phyloP scores from a whole-genome alignment of 2,888 invertebrate species.

The Orgyia antiqua region DNA sequence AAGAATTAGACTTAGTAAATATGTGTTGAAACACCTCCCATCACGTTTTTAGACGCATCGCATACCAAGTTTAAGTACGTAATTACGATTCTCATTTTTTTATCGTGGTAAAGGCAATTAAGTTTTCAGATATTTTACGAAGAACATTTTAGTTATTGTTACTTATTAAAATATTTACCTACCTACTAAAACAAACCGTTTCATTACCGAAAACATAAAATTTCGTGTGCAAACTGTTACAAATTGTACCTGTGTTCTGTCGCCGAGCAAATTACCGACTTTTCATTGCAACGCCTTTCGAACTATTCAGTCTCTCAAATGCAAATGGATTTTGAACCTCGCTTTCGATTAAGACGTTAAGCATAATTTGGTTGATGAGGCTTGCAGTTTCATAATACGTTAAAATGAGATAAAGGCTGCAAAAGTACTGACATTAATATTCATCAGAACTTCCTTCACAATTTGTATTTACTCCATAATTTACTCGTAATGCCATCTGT shows the following conservation, averaged over 20 bases:
- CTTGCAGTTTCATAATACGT: slow-evolving; percentile 28
- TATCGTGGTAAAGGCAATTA: too few relatives aligned
- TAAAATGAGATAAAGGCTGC: slow-evolving; percentile 30
- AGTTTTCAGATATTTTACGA: too few relatives aligned
- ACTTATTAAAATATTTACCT: too few relatives aligned
- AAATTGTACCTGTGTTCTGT: slow-evolving; percentile 16
- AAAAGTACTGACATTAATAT: slow-evolving; percentile 36
- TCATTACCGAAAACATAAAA: slow-evolving; percentile 15
- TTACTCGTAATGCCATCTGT: slow-evolving; percentile 31
- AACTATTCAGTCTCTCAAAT: slow-evolving; percentile 40
- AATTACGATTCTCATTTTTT: too few relatives aligned
- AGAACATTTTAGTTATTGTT: too few relatives aligned
- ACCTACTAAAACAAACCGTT: slow-evolving; percentile 6
- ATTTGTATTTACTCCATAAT: slow-evolving; percentile 8
- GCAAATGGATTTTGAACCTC: slow-evolving; percentile 39
- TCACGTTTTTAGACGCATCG: too few relatives aligned
- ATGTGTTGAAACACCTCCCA: too few relatives aligned
- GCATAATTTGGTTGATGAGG: slow-evolving; percentile 44
- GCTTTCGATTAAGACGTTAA: slow-evolving; percentile 37
- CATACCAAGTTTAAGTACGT: too few relatives aligned
- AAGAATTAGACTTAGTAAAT: too few relatives aligned
- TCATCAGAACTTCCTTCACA: slow-evolving; percentile 30
- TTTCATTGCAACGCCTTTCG: slow-evolving; percentile 32
- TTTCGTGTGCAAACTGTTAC: slow-evolving; percentile 17
- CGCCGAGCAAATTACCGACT: slow-evolving; percentile 26